A percentile compares a stretch with the other conserved stretches of the same genome.
phyloP scores from a whole-genome alignment of 2,113 vertebrate species.

The Cyphotilapia sp. region DNA sequence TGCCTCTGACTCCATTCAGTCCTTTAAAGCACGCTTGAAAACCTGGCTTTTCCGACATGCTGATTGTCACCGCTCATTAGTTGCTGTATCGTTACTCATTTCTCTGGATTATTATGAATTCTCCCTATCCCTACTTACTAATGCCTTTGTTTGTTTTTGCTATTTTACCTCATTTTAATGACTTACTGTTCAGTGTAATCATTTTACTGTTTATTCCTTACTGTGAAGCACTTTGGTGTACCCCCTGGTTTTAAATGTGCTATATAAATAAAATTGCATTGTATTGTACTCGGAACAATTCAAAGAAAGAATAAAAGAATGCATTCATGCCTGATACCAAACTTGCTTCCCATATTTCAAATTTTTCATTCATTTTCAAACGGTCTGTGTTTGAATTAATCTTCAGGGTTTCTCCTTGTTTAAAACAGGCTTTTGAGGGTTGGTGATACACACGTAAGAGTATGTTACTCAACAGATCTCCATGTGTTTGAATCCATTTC shows the following conservation, averaged over 20 bases:
- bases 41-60: background rate
- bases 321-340: background rate
- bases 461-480: background rate
- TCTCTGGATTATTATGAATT: background rate
- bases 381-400: fast-evolving
- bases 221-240: background rate
- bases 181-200: background rate
- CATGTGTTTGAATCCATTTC: fast-evolving
- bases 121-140: background rate
- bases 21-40: background rate
- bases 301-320: background rate
- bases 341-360: background rate
- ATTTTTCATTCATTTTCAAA: background rate
- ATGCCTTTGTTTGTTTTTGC: background rate
- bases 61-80: background rate
- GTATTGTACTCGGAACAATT: fast-evolving
- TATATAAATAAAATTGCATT: background rate
- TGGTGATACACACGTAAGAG: background rate
- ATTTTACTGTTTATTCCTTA: background rate
- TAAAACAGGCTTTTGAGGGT: background rate
- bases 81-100: background rate
- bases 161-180: fast-evolving
- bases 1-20: background rate
- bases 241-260: background rate
- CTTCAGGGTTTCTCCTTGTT: background rate